Percentiles rank a stretch among this genome's conserved stretches.
These are phyloP conservation scores for Siphamia tubifer DNA, from an alignment of 2,113 vertebrate genomes.

Conservation along the genomic window DNA sequence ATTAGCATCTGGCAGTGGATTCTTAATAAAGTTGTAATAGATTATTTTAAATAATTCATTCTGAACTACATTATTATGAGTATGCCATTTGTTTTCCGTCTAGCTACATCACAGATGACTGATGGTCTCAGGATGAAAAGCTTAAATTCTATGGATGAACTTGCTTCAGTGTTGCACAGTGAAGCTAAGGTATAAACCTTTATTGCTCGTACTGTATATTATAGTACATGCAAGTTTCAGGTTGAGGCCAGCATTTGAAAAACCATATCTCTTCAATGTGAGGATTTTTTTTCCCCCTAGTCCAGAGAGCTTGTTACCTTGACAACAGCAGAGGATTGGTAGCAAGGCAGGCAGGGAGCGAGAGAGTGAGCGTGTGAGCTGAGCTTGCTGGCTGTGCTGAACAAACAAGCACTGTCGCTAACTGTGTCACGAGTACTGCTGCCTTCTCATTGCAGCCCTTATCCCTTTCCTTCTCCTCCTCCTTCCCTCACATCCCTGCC, in stretches of 20 bases:
- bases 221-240: conserved; percentile 39
- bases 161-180: neutral
- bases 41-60: neutral
- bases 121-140: neutral
- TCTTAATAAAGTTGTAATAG: neutral
- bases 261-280: conserved; percentile 63
- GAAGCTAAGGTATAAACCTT: conserved; percentile 1
- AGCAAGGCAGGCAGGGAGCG: conserved; percentile 54
- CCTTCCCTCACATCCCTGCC: conserved; percentile 16
- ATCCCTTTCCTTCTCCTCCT: conserved; percentile 3
- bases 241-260: conserved; percentile 59
- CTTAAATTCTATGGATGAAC: neutral
- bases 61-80: neutral
- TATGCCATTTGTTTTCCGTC: neutral
- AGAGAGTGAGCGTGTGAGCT: conserved; percentile 54
- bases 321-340: conserved; percentile 78
- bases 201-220: conserved; percentile 6
- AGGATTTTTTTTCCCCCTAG: conserved; percentile 39
- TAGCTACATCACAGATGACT: neutral
- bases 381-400: conserved; percentile 65
- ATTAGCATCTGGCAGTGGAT: no score
- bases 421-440: conserved; percentile 74
- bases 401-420: conserved; percentile 71
- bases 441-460: conserved; percentile 48
- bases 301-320: conserved; percentile 79